phyloP scores from a whole-genome alignment of 1,140 invertebrate species.

The Anastrepha ludens region DNA sequence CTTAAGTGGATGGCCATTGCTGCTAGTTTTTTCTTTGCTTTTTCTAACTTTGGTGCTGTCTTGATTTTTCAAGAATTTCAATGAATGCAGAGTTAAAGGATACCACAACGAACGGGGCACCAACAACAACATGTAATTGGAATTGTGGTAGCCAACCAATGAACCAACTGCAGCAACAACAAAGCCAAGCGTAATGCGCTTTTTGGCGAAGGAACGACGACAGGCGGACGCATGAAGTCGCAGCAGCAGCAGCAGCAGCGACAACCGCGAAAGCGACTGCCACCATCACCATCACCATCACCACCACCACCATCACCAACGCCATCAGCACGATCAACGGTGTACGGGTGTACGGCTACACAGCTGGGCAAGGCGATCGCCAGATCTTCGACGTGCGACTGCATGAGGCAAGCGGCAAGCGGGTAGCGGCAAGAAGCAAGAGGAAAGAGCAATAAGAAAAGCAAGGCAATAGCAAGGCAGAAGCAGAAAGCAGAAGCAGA shows the following conservation, averaged over 20 bases:
- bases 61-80: conserved; percentile 31
- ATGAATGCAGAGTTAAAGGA: background rate
- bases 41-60: background rate
- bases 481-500: conserved; percentile 63
- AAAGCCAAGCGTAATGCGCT: background rate
- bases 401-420: background rate
- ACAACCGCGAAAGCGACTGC: conserved; percentile 27
- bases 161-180: conserved; percentile 30
- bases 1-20: background rate
- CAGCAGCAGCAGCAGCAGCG: conserved; percentile 34
- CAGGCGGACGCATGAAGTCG: background rate
- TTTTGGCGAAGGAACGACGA: background rate
- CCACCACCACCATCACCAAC: background rate
- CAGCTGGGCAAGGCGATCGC: conserved; percentile 32
- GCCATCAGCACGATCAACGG: conserved; percentile 9
- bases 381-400: background rate
- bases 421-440: background rate
- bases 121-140: background rate
- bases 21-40: background rate
- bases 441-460: conserved; percentile 37
- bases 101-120: background rate
- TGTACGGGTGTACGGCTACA: background rate
- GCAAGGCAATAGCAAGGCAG: conserved; percentile 33
- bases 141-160: conserved; percentile 31
- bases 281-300: background rate